Evolutionary conservation across 2,113 vertebrate genomes (phyloP).

Genomic region (Oryzias curvinotus): DNA sequence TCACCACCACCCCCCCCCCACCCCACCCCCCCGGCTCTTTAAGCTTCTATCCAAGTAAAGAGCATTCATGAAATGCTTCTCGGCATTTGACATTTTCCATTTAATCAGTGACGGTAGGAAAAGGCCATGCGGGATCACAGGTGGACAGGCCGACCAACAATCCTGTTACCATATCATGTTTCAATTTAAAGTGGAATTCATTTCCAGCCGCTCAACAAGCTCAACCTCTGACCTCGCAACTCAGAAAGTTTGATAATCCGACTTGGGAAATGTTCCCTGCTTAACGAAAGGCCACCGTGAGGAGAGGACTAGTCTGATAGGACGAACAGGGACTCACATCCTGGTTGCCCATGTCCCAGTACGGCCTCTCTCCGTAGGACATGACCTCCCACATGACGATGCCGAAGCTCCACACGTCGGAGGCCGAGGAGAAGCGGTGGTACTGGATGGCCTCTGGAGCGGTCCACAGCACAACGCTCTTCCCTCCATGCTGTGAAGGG

Average conservation of each 20-base stretch:
- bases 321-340: conserved; percentile 81
- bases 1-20: neutral
- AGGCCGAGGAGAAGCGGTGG: conserved; percentile 91
- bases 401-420: conserved; percentile 96
- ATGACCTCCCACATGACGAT: conserved; percentile 99
- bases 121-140: conserved; percentile 66
- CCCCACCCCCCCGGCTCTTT: conserved; percentile 30
- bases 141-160: conserved; percentile 55
- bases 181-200: conserved; percentile 63
- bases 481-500: conserved; percentile 80
- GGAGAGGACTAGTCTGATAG: neutral
- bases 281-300: neutral
- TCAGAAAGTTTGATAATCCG: conserved; percentile 57
- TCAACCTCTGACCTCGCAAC: conserved; percentile 52
- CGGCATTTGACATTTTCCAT: conserved; percentile 72
- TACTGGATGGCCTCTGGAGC: conserved; percentile 93
- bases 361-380: conserved; percentile 96
- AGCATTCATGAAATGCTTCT: conserved; percentile 67
- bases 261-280: neutral
- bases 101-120: conserved; percentile 66
- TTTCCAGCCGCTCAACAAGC: conserved; percentile 44
- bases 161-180: conserved; percentile 59
- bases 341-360: conserved; percentile 99
- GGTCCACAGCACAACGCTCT: conserved; percentile 91
- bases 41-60: conserved; percentile 51